Percentiles rank a stretch among this genome's conserved stretches.
Conservation (phyloP, 30 jellyfish, hydroid and myxozoan genomes). For the Catostylus mosaicus region DNA sequence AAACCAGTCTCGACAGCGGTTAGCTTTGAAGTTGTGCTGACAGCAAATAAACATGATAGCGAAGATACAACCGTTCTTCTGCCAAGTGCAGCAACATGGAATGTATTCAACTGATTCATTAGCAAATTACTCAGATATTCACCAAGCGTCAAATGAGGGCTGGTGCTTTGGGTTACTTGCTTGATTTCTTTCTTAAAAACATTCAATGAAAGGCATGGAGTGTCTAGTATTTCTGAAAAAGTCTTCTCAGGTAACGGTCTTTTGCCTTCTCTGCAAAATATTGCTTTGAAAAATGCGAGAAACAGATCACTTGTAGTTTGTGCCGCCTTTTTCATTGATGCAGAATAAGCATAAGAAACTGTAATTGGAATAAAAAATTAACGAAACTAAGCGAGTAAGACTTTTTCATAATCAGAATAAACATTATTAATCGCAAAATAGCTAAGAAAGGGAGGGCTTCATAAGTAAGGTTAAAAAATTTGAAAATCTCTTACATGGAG, state of each 20-base stretch:
- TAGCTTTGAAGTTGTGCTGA: slow-evolving; percentile 39
- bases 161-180: neutral
- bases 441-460: no score
- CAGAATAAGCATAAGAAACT: neutral
- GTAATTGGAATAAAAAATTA: neutral
- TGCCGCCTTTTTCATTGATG: neutral
- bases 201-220: slow-evolving; percentile 5
- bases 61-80: slow-evolving; percentile 33
- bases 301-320: slow-evolving; percentile 20
- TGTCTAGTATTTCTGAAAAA: slow-evolving; percentile 11
- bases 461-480: no score
- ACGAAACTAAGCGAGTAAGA: no score
- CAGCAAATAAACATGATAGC: slow-evolving; percentile 42
- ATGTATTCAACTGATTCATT: neutral
- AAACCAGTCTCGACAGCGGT: slow-evolving; percentile 70
- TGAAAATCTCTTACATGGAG: no score
- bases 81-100: slow-evolving; percentile 10
- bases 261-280: slow-evolving; percentile 46
- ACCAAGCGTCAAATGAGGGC: slow-evolving; percentile 13
- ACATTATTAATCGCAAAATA: no score
- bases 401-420: no score
- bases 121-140: slow-evolving; percentile 26
- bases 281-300: slow-evolving; percentile 8
- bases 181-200: slow-evolving; percentile 3
- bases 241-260: slow-evolving; percentile 1